phyloP scores from a whole-genome alignment of 2,888 invertebrate genomes.

The Hirudinaria manillensis region DNA sequence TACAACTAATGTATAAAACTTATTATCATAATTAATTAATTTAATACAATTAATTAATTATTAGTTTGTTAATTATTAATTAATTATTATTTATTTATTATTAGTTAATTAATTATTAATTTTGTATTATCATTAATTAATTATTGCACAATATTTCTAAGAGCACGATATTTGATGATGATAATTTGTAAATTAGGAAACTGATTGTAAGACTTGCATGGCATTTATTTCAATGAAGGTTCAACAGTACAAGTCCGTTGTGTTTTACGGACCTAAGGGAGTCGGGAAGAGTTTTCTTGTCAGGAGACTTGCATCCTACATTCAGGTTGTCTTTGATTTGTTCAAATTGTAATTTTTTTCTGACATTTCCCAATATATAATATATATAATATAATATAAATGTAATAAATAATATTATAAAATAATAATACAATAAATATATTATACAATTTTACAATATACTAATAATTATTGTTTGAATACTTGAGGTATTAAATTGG shows the following conservation, averaged over 20 bases:
- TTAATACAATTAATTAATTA: too few species aligned
- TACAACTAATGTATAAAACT: too few species aligned
- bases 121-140: neutral
- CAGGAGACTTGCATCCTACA: conserved; percentile 45
- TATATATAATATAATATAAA: neutral
- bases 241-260: conserved; percentile 50
- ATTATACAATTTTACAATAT: neutral
- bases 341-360: neutral
- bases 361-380: neutral
- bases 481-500: too few species aligned
- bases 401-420: too few species aligned
- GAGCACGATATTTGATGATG: too few species aligned
- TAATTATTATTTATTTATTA: neutral
- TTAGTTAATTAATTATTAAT: neutral
- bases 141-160: too few species aligned
- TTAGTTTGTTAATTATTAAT: conserved; percentile 40
- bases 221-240: conserved; percentile 40
- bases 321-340: conserved; percentile 42
- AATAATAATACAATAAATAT: neutral
- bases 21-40: too few species aligned
- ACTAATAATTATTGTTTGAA: too few species aligned
- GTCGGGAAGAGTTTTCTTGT: conserved; percentile 49
- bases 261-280: conserved; percentile 50
- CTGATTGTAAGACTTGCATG: too few species aligned
- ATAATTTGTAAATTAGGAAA: neutral